phyloP scores from a whole-genome alignment of 2,797 vertebrate species.

The Acrocephalus scirpaceus region DNA sequence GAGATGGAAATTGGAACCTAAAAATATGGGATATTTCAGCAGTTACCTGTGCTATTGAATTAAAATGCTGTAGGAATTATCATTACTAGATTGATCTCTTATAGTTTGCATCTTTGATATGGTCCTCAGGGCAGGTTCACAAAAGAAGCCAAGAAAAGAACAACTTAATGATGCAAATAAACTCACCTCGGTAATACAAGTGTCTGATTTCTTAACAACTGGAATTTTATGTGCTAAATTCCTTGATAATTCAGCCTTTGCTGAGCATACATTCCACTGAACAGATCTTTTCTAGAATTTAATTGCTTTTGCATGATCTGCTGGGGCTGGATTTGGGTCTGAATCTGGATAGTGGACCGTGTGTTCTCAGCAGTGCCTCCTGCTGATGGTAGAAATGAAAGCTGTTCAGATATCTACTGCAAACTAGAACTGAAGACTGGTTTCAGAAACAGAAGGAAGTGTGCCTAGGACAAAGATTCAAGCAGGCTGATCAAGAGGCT shows the following conservation, averaged over 20 bases:
- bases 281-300: background rate
- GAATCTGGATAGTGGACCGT: background rate
- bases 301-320: background rate
- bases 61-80: background rate
- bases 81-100: background rate
- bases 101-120: background rate
- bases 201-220: background rate
- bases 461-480: background rate
- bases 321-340: background rate
- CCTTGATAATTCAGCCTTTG: background rate
- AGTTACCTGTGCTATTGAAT: background rate
- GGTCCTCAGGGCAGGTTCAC: background rate
- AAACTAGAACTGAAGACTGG: background rate
- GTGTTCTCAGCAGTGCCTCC: background rate
- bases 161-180: background rate
- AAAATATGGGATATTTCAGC: background rate
- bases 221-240: background rate
- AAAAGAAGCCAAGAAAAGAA: background rate
- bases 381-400: background rate
- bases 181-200: background rate
- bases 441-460: background rate
- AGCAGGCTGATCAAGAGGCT: background rate
- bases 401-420: background rate
- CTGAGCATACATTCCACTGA: background rate
- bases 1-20: background rate